Conservation (phyloP, 1,140 invertebrate species). For the Drosophila leontia region DNA sequence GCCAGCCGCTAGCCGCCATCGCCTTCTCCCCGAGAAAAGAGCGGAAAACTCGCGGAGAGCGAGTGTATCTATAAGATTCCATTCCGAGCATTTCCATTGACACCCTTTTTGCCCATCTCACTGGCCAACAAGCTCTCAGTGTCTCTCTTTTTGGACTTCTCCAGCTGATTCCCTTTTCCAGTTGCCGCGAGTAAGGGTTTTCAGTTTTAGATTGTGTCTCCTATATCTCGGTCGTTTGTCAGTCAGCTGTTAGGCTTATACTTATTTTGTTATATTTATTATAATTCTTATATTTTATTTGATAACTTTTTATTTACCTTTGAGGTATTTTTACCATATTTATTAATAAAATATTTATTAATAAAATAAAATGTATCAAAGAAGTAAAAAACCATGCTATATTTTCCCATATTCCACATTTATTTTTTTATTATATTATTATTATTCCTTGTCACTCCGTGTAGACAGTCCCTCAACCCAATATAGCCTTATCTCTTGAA, state of each 20-base stretch:
- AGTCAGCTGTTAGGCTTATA: constrained; percentile 24
- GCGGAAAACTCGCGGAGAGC: constrained; percentile 14
- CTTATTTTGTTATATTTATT: neutral
- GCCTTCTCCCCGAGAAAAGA: constrained; percentile 15
- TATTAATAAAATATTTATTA: no score
- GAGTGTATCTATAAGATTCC: constrained; percentile 70
- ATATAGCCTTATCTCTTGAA: constrained; percentile 8
- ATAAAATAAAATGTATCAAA: no score
- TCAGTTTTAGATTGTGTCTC: neutral
- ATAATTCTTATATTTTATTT: no score
- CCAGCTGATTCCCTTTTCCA: constrained; percentile 59
- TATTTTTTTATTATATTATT: neutral
- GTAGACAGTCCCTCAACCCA: neutral
- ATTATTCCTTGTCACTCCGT: neutral
- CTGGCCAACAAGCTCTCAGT: constrained; percentile 6
- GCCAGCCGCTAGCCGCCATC: constrained; percentile 38
- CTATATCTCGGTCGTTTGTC: neutral
- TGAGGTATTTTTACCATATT: no score
- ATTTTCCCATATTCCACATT: no score
- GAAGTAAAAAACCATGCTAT: no score
- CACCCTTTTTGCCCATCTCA: constrained; percentile 64
- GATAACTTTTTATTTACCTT: no score
- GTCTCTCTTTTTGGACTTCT: constrained; percentile 28
- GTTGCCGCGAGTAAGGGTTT: neutral
- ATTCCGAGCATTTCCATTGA: constrained; percentile 72